A percentile compares a stretch with the other conserved stretches of the same genome.
phyloP scores from a whole-genome alignment of 2,797 vertebrate species.

The Acanthurus leucopareius region DNA sequence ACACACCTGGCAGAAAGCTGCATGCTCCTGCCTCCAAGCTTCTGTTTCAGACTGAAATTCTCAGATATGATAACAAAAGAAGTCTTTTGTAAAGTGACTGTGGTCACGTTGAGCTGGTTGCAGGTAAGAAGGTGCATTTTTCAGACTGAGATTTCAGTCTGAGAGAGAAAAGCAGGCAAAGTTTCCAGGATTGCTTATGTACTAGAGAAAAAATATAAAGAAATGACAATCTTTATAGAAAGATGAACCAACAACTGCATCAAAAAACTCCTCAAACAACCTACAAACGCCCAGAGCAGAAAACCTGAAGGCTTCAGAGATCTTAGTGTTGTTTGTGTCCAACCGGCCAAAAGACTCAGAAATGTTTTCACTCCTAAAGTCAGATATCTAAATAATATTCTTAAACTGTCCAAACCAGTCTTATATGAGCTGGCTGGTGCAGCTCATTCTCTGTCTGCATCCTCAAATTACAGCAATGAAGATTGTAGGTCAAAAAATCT shows the following conservation, averaged over 20 bases:
- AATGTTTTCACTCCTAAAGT: not conserved
- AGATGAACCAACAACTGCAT: conserved; percentile 2
- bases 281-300: not conserved
- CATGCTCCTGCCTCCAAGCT: no score
- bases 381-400: not conserved
- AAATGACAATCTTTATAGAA: not conserved
- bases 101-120: not conserved
- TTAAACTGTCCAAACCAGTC: not conserved
- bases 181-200: not conserved
- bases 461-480: no score
- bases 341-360: no score
- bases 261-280: not conserved
- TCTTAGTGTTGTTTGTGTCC: not conserved
- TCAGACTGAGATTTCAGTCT: not conserved
- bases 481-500: not conserved
- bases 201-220: not conserved
- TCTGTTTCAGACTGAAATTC: not conserved
- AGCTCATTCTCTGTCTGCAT: no score
- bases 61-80: not conserved
- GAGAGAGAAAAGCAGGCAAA: not conserved
- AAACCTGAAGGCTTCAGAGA: not conserved
- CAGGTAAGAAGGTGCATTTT: not conserved
- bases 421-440: not conserved
- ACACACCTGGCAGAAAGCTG: no score
- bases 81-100: not conserved